Base-by-base conservation (phyloP, 2,797 vertebrate genomes). In the Peromyscus nudipes region DNA sequence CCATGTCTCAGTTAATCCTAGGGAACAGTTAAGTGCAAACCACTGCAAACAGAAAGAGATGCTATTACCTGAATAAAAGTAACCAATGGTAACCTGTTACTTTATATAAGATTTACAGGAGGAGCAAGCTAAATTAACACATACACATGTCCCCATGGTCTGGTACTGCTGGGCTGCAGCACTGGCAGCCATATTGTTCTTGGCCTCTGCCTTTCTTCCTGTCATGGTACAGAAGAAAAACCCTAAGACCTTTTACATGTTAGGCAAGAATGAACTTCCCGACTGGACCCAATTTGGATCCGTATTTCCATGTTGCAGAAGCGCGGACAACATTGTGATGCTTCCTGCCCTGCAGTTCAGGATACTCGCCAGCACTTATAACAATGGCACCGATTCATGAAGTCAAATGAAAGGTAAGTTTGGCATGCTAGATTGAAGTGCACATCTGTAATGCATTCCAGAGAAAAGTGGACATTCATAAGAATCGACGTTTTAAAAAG, bases 231-330 rank as follows among this genome's bases (percentile, higher is more conserved):
- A 31, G 13, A 16, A 21, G 19, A 31, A 71, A 5, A 31, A n/a
- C 14, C 4, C 14, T 60, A 46, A 80, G 17, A 64, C 21, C 5
- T 87, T 13, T 9, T 14, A 34, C 9, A 92, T 40, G 4, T 4
- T 46, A 29, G 29, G 73, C 8, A 77, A 71, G 37, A 34, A 49
- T n/a, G 31, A 85, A 80, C 34, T 84, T 95, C 21, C 23, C 40
- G 14, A 60, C 3, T 64, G 71, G 27, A 21, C 13, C 27, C 23
- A 49, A 75, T 29, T 10, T 88, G 62, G 76, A 85, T 71, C 1
- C 19, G 62, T 4, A 31, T 60, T 93, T 23, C 16, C 52, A 62
- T 84, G 92, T 52, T 62, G 49, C 65, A 90, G 89, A 89, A 81
- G 52, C n/a, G 13, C 16, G 13, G 34, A 27, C 40, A 83, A 37